Evolutionary conservation across 1,140 invertebrate species (phyloP).

Genomic region (Cataglyphis hispanica): DNA sequence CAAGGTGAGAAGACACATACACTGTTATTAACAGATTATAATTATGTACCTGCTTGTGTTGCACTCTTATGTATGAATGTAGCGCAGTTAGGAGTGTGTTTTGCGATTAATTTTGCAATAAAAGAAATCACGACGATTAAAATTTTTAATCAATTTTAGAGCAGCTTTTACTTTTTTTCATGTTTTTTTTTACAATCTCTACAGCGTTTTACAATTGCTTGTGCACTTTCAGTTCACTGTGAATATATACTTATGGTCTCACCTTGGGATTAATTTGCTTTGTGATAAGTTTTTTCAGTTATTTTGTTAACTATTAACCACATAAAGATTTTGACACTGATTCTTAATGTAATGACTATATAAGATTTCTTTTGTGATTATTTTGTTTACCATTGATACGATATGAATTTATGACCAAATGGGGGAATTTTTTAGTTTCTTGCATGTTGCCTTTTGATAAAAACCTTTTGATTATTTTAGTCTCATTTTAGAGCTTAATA

Average conservation of each 20-base stretch:
- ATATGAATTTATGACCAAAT: neutral
- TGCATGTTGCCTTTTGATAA: constrained; percentile 21
- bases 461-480: neutral
- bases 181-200: constrained; percentile 11
- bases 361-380: neutral
- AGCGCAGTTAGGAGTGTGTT: constrained; percentile 63
- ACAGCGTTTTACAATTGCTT: neutral
- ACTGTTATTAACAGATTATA: constrained; percentile 85
- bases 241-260: neutral
- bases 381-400: constrained; percentile 15
- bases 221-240: constrained; percentile 49
- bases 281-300: neutral
- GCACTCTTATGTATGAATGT: constrained; percentile 76
- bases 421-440: neutral
- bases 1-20: constrained; percentile 94
- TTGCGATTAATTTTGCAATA: constrained; percentile 55
- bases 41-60: constrained; percentile 81
- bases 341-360: neutral
- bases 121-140: constrained; percentile 42
- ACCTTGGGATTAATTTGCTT: constrained; percentile 16
- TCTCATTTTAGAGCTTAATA: constrained; percentile 13
- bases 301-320: neutral
- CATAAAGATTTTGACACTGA: constrained; percentile 1
- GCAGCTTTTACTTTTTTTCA: constrained; percentile 1
- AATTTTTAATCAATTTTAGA: constrained; percentile 37